Base-by-base conservation (phyloP, 2,888 invertebrate genomes). In the Aphidoletes aphidimyza region DNA sequence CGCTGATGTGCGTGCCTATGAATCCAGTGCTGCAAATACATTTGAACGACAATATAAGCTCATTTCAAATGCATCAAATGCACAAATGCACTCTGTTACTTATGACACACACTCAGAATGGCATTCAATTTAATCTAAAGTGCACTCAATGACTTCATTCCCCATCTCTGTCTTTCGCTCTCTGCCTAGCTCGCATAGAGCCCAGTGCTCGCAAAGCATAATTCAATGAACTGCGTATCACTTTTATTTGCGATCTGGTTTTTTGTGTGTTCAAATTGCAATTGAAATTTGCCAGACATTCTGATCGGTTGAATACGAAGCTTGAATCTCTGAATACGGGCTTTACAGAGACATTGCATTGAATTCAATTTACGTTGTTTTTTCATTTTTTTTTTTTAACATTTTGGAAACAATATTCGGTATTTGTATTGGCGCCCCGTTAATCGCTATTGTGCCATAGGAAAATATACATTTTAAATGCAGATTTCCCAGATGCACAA, bases 71-170 rank as follows among this genome's bases (percentile, higher is more conserved):
- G 47, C 47, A 47, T n/a, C 47, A 54, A 22, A 54, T 54, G 54
- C 22, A 54, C n/a, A n/a, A 19, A 6, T 0, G 34, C 30, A 6
- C 14, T 9, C 14, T 42, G 42, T 9, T 30, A 69, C 69, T 69
- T 69, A 69, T 69, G 69, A 69, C 69, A 69, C 54, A 54, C 69
- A 69, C 69, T 69, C 34, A 69, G 69, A 69, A 69, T 69, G 30
- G 34, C 69, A 69, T 11, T 69, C 69, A 69, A 69, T 69, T 69
- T 30, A 54, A 69, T 2, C 69, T 26, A 69, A 30, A 69, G 5
- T 19, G 69, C 69, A 30, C 69, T 30, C 69, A 69, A 69, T 69
- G 69, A 69, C 69, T 69, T 69, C 49, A 11, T 19, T 8, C 49
- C 17, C 49, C 3, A 3, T 8, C 49, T 49, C 49, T 19, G 3